Percentiles rank a stretch among this genome's conserved stretches.
These are phyloP conservation scores for Chrysina gloriosa DNA, from an alignment of 2,888 invertebrate genomes.

Conservation along the genomic window DNA sequence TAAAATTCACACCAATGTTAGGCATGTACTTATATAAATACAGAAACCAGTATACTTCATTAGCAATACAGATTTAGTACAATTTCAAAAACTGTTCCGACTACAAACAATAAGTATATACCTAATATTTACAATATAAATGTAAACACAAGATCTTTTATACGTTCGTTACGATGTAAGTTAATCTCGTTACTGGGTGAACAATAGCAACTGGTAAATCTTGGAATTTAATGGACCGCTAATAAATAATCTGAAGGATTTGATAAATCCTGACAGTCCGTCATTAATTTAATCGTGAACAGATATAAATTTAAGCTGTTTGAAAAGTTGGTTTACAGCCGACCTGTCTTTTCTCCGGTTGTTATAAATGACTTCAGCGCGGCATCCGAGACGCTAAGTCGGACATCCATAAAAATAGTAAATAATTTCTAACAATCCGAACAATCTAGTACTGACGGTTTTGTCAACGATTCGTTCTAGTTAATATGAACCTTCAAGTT, in stretches of 20 bases:
- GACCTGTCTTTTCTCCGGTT: slow-evolving; percentile 19
- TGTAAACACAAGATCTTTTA: no score
- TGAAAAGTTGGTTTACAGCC: slow-evolving; percentile 14
- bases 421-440: slow-evolving; percentile 35
- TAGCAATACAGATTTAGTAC: no score
- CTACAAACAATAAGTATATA: no score
- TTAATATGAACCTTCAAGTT: slow-evolving; percentile 30
- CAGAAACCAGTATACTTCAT: no score
- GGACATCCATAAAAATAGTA: slow-evolving; percentile 38
- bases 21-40: no score
- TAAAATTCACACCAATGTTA: no score
- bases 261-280: slow-evolving; percentile 32
- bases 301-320: slow-evolving; percentile 27
- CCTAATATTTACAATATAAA: no score
- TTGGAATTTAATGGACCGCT: slow-evolving; percentile 15
- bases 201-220: slow-evolving; percentile 14
- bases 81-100: no score
- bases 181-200: neutral
- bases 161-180: no score
- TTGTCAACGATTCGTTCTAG: slow-evolving; percentile 34
- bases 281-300: slow-evolving; percentile 32
- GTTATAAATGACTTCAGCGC: slow-evolving; percentile 20
- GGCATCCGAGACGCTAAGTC: slow-evolving; percentile 15
- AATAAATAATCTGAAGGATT: slow-evolving; percentile 26
- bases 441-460: slow-evolving; percentile 28